These are phyloP conservation scores for Hippoglossus hippoglossus DNA, from an alignment of 2,797 vertebrate genomes.

Conservation along the genomic window DNA sequence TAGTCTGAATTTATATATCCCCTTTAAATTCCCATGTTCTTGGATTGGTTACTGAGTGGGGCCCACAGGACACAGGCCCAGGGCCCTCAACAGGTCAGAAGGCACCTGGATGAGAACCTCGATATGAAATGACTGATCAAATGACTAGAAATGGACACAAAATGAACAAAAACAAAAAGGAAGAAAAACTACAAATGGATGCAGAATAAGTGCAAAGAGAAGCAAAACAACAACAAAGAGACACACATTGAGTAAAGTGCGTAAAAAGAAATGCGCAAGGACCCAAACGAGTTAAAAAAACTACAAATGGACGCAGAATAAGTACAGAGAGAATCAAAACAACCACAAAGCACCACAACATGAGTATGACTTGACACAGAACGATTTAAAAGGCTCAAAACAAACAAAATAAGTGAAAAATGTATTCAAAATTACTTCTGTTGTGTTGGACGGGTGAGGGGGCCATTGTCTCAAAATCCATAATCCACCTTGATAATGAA, in stretches of 20 bases:
- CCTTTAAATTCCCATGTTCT: slow-evolving; percentile 7
- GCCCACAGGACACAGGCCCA: neutral
- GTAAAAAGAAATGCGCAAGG: too few species aligned
- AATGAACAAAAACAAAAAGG: neutral
- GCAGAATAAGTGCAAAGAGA: too few species aligned
- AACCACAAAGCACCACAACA: neutral
- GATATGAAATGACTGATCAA: neutral
- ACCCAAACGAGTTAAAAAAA: too few species aligned
- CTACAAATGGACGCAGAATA: neutral
- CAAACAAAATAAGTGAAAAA: too few species aligned
- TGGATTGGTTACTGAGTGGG: slow-evolving; percentile 16
- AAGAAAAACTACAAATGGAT: neutral
- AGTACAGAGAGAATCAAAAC: neutral
- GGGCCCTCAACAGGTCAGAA: neutral
- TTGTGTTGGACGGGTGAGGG: neutral
- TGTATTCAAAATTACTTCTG: too few species aligned
- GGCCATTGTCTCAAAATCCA: neutral
- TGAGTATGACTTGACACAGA: neutral
- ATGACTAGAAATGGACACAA: neutral
- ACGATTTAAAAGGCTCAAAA: neutral
- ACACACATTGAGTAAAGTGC: too few species aligned
- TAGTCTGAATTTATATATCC: slow-evolving; percentile 8
- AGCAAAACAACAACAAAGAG: too few species aligned
- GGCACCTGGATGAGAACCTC: neutral
- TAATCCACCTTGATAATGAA: too few species aligned